Base-by-base conservation (phyloP, 2,888 invertebrate species). In the Pandemis corylana region DNA sequence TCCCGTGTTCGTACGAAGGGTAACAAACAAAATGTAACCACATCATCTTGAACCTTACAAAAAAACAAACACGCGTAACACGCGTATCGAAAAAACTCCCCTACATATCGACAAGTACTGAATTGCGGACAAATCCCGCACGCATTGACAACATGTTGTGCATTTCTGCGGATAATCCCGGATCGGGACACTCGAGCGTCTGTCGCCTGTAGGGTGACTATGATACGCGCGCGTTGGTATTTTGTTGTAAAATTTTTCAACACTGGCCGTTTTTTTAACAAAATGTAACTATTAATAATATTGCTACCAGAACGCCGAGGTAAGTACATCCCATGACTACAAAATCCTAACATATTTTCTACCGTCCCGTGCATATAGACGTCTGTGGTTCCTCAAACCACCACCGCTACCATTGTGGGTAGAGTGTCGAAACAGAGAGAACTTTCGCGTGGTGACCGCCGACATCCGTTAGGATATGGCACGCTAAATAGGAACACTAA, bases 151-250 rank as follows among this genome's bases (percentile, higher is more conserved):
- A 88, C 89, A 92, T 90, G 89, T 90, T 92, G 93, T 90, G 88
- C 92, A 91, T 87, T 91, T 90, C 88, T 84, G 84, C 84, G 90
- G 90, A 90, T 93, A 89, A 93, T 91, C 93, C 93, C 88, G 89
- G 89, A 86, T 76, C 77, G 84, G 82, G 83, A 84, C 82, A 85
- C 84, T 84, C 85, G 84, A 89, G 85, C 85, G 85, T 79, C 79
- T 76, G 75, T 78, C 77, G 80, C 77, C 53, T 76, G 70, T 86
- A 84, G 86, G 84, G 87, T 87, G 81, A 81, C 90, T 77, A 77
- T 78, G 71, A 72, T 76, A 78, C 76, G 63, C 15, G 62, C 46
- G 36, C 13, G 53, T 53, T 65, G 20, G 42, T 20, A 13, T 67
- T 15, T 28, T 15, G 1, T 53, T 15, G 3, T 36, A 51, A 9